Conservation (phyloP, 2,797 vertebrate genomes). For the Octomys mimax region DNA sequence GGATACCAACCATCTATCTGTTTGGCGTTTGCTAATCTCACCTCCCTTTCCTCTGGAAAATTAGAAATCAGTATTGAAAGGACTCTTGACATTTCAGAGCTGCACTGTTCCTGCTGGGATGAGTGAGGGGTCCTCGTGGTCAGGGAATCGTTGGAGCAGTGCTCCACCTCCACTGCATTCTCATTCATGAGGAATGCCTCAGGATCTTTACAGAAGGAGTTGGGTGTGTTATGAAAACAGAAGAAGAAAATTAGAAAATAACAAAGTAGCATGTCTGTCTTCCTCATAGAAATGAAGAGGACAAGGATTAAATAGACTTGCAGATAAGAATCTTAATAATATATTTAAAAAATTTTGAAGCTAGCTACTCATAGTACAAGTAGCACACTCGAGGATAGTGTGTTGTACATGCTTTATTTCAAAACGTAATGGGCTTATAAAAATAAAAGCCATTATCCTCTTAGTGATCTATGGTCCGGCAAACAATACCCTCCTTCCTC, state of each 20-base stretch:
- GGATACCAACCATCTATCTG: not conserved
- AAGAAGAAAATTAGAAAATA: conserved; percentile 11
- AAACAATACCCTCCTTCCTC: not conserved
- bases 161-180: not conserved
- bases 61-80: not conserved
- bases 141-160: not conserved
- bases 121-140: not conserved
- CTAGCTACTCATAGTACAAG: not conserved
- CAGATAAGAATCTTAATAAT: not conserved
- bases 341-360: not conserved
- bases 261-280: not conserved
- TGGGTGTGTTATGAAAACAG: not conserved
- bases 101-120: not conserved
- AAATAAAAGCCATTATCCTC: not conserved
- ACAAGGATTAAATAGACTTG: not conserved
- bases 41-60: not conserved
- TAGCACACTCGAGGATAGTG: not conserved
- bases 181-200: not conserved
- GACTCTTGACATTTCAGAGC: conserved; percentile 59
- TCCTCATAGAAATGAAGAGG: not conserved
- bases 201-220: not conserved
- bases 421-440: not conserved
- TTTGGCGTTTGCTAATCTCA: not conserved
- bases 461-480: not conserved
- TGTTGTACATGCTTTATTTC: not conserved